Conservation (phyloP, 2,797 vertebrate genomes). For the Sciaenops ocellatus region DNA sequence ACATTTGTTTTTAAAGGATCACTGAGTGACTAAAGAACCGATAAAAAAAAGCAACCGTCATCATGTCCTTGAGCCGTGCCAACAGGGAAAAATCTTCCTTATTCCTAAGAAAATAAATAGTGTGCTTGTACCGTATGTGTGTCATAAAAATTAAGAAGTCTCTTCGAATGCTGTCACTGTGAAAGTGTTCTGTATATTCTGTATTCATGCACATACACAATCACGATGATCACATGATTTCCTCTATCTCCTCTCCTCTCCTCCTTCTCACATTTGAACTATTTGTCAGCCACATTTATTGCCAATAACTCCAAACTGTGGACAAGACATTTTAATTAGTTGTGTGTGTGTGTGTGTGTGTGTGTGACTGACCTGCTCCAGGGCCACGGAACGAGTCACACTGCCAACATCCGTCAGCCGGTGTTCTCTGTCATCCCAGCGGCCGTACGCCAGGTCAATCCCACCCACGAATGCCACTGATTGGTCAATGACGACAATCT, state of each 20-base stretch:
- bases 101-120: neutral
- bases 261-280: conserved; percentile 6
- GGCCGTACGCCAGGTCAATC: conserved; percentile 96
- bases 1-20: neutral
- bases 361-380: conserved; percentile 76
- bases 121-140: neutral
- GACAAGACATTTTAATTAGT: conserved; percentile 15
- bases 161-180: neutral
- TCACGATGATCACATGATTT: conserved; percentile 1
- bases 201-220: neutral
- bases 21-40: neutral
- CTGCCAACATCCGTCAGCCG: conserved; percentile 98
- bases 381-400: conserved; percentile 87
- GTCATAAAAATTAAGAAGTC: neutral
- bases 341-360: neutral
- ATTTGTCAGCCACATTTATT: conserved; percentile 18
- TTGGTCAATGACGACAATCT: conserved; percentile 94
- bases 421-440: conserved; percentile 97
- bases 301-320: conserved; percentile 11
- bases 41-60: neutral
- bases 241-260: conserved; percentile 1
- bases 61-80: neutral
- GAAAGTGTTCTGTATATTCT: neutral
- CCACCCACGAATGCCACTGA: conserved; percentile 96
- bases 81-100: neutral